Base-by-base conservation (phyloP, 2,113 vertebrate species). In the Ariopsis seemanni region DNA sequence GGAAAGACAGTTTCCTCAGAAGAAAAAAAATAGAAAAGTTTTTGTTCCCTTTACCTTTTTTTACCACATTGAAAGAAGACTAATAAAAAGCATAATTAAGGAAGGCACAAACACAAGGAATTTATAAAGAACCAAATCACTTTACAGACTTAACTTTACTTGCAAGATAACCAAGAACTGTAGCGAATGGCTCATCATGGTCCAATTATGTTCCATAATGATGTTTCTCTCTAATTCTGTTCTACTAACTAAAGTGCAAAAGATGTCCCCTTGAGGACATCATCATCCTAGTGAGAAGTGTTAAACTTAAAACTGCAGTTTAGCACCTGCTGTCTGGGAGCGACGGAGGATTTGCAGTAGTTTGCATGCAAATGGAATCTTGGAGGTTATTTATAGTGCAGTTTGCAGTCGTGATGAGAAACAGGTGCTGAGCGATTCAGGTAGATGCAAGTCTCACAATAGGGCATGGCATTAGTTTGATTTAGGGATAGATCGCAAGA, bases 301-400 rank as follows among this genome's bases (percentile, higher is more conserved):
- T 80, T 34, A 2, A 34, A 57, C n/a, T 30, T 18, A 20, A 34
- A 81, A 34, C 57, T 42, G 79, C 17, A 55, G 77, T 60, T 60
- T 60, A 81, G 55, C 9, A 7, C 52, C 5, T 69, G 50, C 63
- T 62, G 52, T 48, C n/a, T 22, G n/a, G 1, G n/a, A 79, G 25
- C 14, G 53, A 79, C 30, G 10, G 14, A 6, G 17, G 57, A 42
- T 81, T 58, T 58, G 42, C 27, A 20, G 79, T 81, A 42, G 15
- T 81, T 81, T 60, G 78, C 27, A 81, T 81, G 78, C 78, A 81
- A 81, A 81, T 42, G 30, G 11, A 60, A 55, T 60, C 17, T 42
- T 27, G n/a, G 53, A 80, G 14, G 6, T 20, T 34, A 81, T 60
- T 81, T 22, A 81, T 80, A 58, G 53, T 57, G 77, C 53, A 9